Conservation (phyloP, 2,797 vertebrate species). For the Dendrocincla fuliginosa region DNA sequence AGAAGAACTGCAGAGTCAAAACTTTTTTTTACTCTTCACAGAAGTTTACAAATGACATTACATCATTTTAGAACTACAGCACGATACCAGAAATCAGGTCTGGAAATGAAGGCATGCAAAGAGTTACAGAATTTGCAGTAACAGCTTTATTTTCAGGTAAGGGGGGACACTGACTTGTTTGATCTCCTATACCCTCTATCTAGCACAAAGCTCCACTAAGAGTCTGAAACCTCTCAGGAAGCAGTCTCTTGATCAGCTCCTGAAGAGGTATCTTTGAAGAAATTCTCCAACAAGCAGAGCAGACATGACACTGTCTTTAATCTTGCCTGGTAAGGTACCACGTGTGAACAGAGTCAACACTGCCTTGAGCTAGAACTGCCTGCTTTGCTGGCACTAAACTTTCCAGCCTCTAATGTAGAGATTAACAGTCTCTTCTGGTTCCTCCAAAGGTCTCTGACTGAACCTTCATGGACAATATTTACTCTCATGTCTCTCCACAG, state of each 20-base stretch:
- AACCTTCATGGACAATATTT: neutral
- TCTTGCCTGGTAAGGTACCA: neutral
- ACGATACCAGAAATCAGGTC: neutral
- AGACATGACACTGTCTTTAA: rapidly evolving
- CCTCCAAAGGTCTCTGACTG: neutral
- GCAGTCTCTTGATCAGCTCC: neutral
- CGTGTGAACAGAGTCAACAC: neutral
- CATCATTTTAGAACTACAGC: rapidly evolving
- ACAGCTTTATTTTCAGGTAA: neutral
- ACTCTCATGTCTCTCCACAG: rapidly evolving
- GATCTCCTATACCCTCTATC: neutral
- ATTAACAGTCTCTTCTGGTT: neutral
- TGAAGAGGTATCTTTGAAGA: neutral
- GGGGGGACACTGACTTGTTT: neutral
- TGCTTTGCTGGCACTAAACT: neutral
- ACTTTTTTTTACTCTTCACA: neutral
- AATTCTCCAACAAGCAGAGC: neutral
- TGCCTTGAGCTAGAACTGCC: neutral
- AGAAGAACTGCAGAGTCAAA: neutral
- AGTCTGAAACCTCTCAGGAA: neutral
- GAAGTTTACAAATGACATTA: neutral
- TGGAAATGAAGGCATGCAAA: neutral
- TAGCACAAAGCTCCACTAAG: neutral
- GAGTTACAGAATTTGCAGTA: neutral
- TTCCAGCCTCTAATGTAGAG: neutral